A percentile compares a stretch with the other conserved stretches of the same genome.
These are phyloP conservation scores for Bombyx mori DNA, from an alignment of 1,140 invertebrate genomes.

Conservation along the genomic window DNA sequence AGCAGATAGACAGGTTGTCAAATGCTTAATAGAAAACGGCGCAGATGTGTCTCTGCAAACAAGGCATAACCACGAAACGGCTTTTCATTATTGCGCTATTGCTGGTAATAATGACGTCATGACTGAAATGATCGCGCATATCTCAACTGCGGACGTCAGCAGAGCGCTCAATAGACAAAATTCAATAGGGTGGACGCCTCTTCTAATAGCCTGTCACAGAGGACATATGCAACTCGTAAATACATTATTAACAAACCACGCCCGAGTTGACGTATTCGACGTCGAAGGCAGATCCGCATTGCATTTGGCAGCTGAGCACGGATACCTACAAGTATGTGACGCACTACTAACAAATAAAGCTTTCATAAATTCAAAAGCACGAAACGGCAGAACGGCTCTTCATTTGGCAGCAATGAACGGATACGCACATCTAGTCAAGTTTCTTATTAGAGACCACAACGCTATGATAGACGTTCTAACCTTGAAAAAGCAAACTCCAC, in stretches of 20 bases:
- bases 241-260: conserved; percentile 90
- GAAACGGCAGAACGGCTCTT: conserved; percentile 86
- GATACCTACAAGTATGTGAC: conserved; percentile 93
- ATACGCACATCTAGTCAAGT: conserved; percentile 88
- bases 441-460: conserved; percentile 93
- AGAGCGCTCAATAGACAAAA: conserved; percentile 95
- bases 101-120: conserved; percentile 97
- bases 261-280: conserved; percentile 98
- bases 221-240: conserved; percentile 89
- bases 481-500: conserved; percentile 89
- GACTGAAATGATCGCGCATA: conserved; percentile 92
- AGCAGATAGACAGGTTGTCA: conserved; percentile 92
- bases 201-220: conserved; percentile 90
- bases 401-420: conserved; percentile 96
- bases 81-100: conserved; percentile 94
- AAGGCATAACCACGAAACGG: conserved; percentile 90
- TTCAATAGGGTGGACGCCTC: conserved; percentile 93
- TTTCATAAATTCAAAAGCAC: conserved; percentile 96
- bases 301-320: conserved; percentile 95
- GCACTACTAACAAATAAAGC: conserved; percentile 96
- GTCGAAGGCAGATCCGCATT: conserved; percentile 94
- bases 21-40: conserved; percentile 88
- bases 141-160: conserved; percentile 89
- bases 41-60: conserved; percentile 91
- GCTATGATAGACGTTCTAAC: conserved; percentile 96